Conservation (phyloP, 2,797 vertebrate genomes). For the Adelosebastes latens region DNA sequence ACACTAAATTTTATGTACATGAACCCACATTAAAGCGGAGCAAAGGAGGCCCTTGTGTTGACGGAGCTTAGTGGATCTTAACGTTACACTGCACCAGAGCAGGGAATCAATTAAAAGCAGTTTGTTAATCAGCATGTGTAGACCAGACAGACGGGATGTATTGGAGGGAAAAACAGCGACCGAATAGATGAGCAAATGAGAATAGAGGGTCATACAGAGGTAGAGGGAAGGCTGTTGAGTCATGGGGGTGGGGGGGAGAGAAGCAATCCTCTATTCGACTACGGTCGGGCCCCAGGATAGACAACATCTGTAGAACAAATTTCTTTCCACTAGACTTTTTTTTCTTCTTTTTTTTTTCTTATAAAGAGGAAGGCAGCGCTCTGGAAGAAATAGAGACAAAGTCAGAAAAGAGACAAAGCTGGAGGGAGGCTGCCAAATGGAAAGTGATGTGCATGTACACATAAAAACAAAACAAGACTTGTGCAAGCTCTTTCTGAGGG, state of each 20-base stretch:
- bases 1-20: slow-evolving; percentile 9
- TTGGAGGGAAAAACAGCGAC: background rate
- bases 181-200: slow-evolving; percentile 1
- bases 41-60: slow-evolving; percentile 11
- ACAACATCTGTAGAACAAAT: slow-evolving; percentile 75
- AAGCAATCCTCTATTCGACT: slow-evolving; percentile 3
- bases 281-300: slow-evolving; percentile 35
- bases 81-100: background rate
- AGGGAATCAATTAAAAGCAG: slow-evolving; percentile 37
- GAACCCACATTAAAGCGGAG: slow-evolving; percentile 47
- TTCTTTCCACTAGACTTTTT: slow-evolving; percentile 56
- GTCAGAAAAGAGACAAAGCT: background rate
- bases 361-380: background rate
- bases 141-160: background rate
- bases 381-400: background rate
- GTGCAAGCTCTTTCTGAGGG: background rate
- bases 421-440: background rate
- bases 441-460: background rate
- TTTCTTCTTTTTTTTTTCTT: background rate
- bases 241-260: background rate
- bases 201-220: slow-evolving; percentile 56
- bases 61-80: slow-evolving; percentile 14
- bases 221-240: slow-evolving; percentile 41
- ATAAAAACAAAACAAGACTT: background rate
- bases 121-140: slow-evolving; percentile 19